These are phyloP conservation scores for Apodemia hepburni DNA, from an alignment of 2,888 invertebrate species.

Conservation along the genomic window DNA sequence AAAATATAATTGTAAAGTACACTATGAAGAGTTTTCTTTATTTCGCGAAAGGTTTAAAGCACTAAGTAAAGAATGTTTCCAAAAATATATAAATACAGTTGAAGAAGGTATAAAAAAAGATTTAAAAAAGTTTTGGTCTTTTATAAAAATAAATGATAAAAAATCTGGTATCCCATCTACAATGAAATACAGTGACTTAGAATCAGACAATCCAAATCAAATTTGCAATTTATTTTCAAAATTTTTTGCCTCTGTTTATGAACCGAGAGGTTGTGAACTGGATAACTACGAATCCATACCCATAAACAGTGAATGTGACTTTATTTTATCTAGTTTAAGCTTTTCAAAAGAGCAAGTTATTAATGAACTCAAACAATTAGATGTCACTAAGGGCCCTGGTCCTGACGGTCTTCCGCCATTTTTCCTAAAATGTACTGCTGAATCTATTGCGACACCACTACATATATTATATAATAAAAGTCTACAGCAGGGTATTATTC, in stretches of 20 bases:
- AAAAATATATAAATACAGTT: background rate
- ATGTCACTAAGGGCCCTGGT: slow-evolving; percentile 10
- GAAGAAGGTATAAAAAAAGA: background rate
- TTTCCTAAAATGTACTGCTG: background rate
- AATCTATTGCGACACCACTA: background rate
- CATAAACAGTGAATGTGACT: background rate
- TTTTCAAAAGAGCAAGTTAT: background rate
- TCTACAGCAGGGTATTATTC: background rate
- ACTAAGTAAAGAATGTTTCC: background rate
- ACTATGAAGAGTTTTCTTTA: slow-evolving; percentile 11
- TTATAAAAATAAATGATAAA: background rate
- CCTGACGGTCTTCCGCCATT: slow-evolving; percentile 4
- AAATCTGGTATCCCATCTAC: background rate
- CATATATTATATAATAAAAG: slow-evolving; percentile 1
- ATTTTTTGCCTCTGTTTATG: slow-evolving; percentile 8
- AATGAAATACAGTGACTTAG: background rate
- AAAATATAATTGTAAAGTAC: background rate
- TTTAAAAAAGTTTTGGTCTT: slow-evolving; percentile 13
- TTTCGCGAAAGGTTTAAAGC: slow-evolving; percentile 6
- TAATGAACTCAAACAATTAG: background rate
- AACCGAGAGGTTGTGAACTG: background rate
- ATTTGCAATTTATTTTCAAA: slow-evolving; percentile 8
- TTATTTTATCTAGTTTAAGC: background rate
- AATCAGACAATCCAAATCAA: background rate
- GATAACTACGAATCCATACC: no score